A percentile compares a stretch with the other conserved stretches of the same genome.
phyloP scores from a whole-genome alignment of 2,797 vertebrate genomes.

The Corythornis leucogaster region DNA sequence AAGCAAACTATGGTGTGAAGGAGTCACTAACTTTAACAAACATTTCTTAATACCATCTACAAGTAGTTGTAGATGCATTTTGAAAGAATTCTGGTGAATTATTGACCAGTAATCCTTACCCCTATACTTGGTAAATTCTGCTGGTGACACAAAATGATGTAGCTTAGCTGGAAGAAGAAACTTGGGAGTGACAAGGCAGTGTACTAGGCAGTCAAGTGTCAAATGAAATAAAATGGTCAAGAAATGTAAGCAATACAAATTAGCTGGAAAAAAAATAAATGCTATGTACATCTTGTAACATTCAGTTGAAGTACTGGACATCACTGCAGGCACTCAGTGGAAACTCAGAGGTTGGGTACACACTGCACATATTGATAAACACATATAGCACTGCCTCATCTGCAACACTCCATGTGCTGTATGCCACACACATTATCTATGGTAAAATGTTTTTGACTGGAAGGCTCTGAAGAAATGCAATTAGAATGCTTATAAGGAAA shows the following conservation, averaged over 20 bases:
- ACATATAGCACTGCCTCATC: not conserved
- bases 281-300: not conserved
- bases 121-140: not conserved
- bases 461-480: not conserved
- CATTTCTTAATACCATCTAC: not conserved
- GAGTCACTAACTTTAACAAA: not conserved
- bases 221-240: not conserved
- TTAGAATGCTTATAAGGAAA: not conserved
- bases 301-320: not conserved
- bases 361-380: not conserved
- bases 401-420: not conserved
- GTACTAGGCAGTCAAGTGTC: not conserved
- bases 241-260: not conserved
- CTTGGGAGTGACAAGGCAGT: not conserved
- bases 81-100: not conserved
- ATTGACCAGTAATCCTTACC: not conserved
- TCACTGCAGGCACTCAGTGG: not conserved
- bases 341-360: not conserved
- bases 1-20: not conserved
- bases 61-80: not conserved
- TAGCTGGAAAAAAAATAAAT: not conserved
- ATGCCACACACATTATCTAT: not conserved
- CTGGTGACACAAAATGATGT: not conserved
- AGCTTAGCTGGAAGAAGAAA: not conserved
- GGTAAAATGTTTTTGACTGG: not conserved